Evolutionary conservation across 1,140 invertebrate species (phyloP), one percentile per base, ranked within the genome.

Genomic region (Apis mellifera): DNA sequence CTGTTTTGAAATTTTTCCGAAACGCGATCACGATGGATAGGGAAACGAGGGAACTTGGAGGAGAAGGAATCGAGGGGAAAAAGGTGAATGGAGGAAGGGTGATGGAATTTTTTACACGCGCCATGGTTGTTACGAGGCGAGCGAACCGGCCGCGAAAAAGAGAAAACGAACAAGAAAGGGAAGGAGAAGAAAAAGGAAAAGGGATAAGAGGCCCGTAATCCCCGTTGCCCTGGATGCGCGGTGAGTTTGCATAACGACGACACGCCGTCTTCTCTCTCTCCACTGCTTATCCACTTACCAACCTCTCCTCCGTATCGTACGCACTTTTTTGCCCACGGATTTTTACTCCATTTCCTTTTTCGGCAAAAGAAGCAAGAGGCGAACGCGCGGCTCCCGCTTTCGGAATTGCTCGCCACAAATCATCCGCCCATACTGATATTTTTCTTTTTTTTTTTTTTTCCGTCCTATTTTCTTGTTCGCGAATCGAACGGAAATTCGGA

Each of bases 231-330:
- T 54, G 62, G 54, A 59, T 54, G 23, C 19, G 23, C n/a, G 48
- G 23, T 60, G 64, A 76, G 62, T 81, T 81, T 81, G 79, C 79
- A 76, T 81, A 81, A 81, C 72, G 79, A 68, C 62, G 52, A 66
- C 50, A 73, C n/a, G 7, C 64, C 48, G 21, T 50, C 54, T 66
- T 32, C 32, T 32, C 32, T 64, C 54, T 26, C 73, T 32, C 17
- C 23, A 62, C 32, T 82, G 79, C 64, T 82, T 82, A 82, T 82
- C 79, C 79, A 76, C 79, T 82, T 82, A 76, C 42, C 48, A 69
- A 54, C 12, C 64, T 68, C 19, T 42, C 32, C 32, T 42, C 72
- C 72, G 72, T 68, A 75, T 75, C 62, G 32, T 52, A 32, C 26
- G 23, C 72, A 19, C 52, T 81, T 76, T 42, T 66, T 81, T 68